Conservation (phyloP, 2,888 invertebrate species). For the Diachrysia chrysitis region DNA sequence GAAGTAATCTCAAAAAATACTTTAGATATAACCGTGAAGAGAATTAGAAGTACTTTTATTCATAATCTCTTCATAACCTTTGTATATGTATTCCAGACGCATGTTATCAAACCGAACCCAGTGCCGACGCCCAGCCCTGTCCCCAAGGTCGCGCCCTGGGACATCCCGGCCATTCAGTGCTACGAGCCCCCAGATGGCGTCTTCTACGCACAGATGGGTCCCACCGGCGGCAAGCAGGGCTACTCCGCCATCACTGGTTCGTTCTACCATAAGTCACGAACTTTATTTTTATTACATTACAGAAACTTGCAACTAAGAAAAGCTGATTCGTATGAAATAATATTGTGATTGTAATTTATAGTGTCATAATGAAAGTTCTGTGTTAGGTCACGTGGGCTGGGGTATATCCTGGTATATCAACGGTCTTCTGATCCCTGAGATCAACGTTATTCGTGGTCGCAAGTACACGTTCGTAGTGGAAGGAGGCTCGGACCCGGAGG, state of each 20-base stretch:
- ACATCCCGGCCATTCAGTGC: slow-evolving; percentile 96
- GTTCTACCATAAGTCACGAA: neutral
- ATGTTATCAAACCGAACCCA: slow-evolving; percentile 74
- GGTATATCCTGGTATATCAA: slow-evolving; percentile 98
- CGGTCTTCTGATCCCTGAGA: slow-evolving; percentile 96
- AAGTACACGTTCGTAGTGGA: slow-evolving; percentile 96
- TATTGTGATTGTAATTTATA: neutral
- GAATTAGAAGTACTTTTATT: too few relatives aligned
- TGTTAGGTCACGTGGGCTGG: slow-evolving; percentile 97
- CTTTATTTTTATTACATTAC: neutral
- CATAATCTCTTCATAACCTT: neutral
- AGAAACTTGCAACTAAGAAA: too few relatives aligned
- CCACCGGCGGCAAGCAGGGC: slow-evolving; percentile 96
- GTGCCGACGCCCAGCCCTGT: slow-evolving; percentile 91
- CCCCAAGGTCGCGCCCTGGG: slow-evolving; percentile 92
- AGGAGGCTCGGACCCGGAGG: slow-evolving; percentile 94
- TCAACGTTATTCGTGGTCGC: slow-evolving; percentile 95
- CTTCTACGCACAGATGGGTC: slow-evolving; percentile 97
- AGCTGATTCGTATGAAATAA: too few relatives aligned
- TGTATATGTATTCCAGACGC: slow-evolving; percentile 12
- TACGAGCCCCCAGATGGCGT: slow-evolving; percentile 97
- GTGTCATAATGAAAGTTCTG: neutral
- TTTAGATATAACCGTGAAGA: too few relatives aligned
- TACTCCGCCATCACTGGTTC: slow-evolving; percentile 96
- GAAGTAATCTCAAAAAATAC: too few relatives aligned